Evolutionary conservation across 2,888 invertebrate species (phyloP), one percentile per base, ranked within the genome.

Genomic region (Aspidiotus rigidus): DNA sequence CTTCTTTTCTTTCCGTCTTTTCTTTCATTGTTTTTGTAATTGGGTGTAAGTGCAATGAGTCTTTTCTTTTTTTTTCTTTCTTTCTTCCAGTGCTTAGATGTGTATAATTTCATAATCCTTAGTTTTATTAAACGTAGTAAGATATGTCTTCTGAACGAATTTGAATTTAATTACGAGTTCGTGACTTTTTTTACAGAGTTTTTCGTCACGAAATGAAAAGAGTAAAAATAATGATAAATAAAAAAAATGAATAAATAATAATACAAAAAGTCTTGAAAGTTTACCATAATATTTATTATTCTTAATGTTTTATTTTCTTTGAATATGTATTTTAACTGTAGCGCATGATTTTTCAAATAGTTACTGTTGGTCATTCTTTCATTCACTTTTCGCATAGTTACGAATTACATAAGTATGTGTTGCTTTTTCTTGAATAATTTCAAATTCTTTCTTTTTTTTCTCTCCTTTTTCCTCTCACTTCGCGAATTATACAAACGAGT

Each of bases 11-110:
- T 17, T 59, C 59, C 28, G 9, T 15, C 15, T 56, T 56, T 17
- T 59, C 49, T 49, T 49, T 49, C 28, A 28, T 28, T 49, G 10
- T n/a, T 49, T 49, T 49, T 49, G 49, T 59, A 59, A 17, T 66
- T 67, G 67, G 67, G 67, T 67, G 67, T 60, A 28, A 28, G 67
- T 67, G 67, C 67, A 67, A 67, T 67, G 60, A 67, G 67, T 28
- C 17, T 59, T 59, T n/a, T 59, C 6, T 16, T 59, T 16, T 59
- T n/a, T 59, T 11, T 59, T n/a, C n/a, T n/a, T n/a, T n/a, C n/a
- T n/a, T n/a, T n/a, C n/a, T 28, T 28, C 28, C 28, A 28, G 28
- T 28, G 28, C 28, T 1, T 28, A 28, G 28, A 28, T 28, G 28
- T 28, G 28, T 28, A 28, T 28, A 28, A 28, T 28, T 28, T 28